Conservation (phyloP, 2,113 vertebrate species). For the Lampris megalopsis region DNA sequence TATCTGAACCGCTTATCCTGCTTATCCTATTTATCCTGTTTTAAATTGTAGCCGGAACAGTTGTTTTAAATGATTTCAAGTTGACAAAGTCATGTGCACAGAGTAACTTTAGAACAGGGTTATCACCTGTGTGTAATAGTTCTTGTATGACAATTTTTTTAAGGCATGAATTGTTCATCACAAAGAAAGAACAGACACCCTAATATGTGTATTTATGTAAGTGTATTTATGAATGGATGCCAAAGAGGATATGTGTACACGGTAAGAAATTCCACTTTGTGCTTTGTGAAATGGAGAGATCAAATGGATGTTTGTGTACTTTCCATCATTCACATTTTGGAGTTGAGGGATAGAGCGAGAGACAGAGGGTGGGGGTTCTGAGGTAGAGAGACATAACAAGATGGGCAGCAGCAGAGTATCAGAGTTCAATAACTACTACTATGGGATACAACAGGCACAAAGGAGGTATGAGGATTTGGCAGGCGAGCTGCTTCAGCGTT, state of each 20-base stretch:
- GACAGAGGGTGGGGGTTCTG: no score
- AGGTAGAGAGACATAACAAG: neutral
- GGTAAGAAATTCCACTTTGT: neutral
- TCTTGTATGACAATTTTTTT: neutral
- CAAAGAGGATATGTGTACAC: neutral
- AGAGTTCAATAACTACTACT: neutral
- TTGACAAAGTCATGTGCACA: neutral
- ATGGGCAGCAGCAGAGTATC: neutral
- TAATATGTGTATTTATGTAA: no score
- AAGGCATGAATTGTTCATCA: no score
- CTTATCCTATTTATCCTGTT: slow-evolving; percentile 1
- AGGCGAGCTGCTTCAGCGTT: neutral
- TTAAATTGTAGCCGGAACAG: neutral
- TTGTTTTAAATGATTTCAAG: neutral
- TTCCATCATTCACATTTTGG: slow-evolving; percentile 1
- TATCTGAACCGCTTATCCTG: neutral
- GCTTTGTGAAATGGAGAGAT: neutral
- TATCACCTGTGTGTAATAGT: no score
- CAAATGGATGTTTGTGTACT: neutral
- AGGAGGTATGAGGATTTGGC: neutral
- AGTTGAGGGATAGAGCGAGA: no score
- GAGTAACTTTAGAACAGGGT: neutral
- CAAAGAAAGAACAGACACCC: no score
- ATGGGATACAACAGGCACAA: neutral
- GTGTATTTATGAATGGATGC: slow-evolving; percentile 1